Base-by-base conservation (phyloP, 2,113 vertebrate genomes). In the Bagarius yarrelli region DNA sequence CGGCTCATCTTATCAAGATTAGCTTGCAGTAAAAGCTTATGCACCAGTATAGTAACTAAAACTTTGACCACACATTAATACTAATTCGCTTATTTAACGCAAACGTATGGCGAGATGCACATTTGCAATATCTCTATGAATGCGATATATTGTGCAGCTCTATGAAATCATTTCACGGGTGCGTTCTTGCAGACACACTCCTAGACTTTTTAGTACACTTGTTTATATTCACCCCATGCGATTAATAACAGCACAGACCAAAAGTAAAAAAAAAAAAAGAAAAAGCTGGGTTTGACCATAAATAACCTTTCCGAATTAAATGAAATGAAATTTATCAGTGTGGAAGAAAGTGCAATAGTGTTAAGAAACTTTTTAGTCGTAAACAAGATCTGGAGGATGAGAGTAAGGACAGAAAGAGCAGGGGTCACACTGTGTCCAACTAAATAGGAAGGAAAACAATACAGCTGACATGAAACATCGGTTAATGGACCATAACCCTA, bases 311-410 rank as follows among this genome's bases (percentile, higher is more conserved):
- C 36, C 16, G 69, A 71, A 15, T 47, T 74, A 57, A 76, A 78
- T 63, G 25, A 76, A 78, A 85, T 80, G 83, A 83, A 76, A 72
- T 9, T 5, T 23, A 81, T 56, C 81, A 50, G 61, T 82, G 72
- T 83, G 84, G 83, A 74, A 57, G 73, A 79, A 82, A 86, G 81
- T 85, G 61, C n/a, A n/a, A n/a, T n/a, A n/a, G n/a, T n/a, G n/a
- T n/a, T n/a, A 77, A 76, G 79, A 44, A 86, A 85, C 73, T 87
- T 85, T 70, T 87, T 82, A 71, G 55, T 69, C 81, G 79, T 81
- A 47, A 81, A 73, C 47, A 14, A 55, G 73, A 85, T 23, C 44
- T 21, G 19, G 78, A n/a, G 52, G 66, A 72, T 25, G 57, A 50
- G 27, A 32, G 36, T n/a, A n/a, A 47, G 34, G 19, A 13, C n/a